Evolutionary conservation across 2,888 invertebrate species (phyloP), one percentile per base, ranked within the genome.

Genomic region (Didymodactylos carnosus): DNA sequence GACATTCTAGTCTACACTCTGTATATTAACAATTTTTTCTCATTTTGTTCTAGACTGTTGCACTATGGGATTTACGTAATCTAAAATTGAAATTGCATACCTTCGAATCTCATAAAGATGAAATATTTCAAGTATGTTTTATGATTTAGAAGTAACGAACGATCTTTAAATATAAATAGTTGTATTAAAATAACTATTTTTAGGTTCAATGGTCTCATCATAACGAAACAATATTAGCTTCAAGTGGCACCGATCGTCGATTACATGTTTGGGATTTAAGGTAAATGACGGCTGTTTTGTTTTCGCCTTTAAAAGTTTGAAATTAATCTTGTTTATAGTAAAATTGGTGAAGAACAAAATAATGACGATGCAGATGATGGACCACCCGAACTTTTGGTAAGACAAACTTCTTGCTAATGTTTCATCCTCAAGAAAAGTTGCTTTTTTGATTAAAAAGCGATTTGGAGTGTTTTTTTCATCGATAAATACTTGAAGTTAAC

Each of bases 161-260:
- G n/a, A n/a, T n/a, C n/a, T n/a, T n/a, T n/a, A n/a, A n/a, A n/a
- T n/a, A n/a, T n/a, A n/a, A n/a, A n/a, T n/a, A n/a, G n/a, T n/a
- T n/a, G n/a, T n/a, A n/a, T n/a, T n/a, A n/a, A n/a, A n/a, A n/a
- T n/a, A n/a, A n/a, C n/a, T n/a, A n/a, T n/a, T n/a, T n/a, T n/a
- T n/a, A n/a, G n/a, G n/a, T 97, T 75, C 97, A 98, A 84, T 98
- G 98, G 98, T 97, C 97, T 29, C 98, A 98, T 53, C 97, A 99
- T 86, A 98, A 98, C 81, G 98, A 98, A 84, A 98, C 98, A 0
- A 98, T 99, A 81, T 87, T 98, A 75, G 98, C 98, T 5, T 95
- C 94, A 75, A 94, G 94, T 79, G 98, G 98, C 71, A 99, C 97
- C 0, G 98, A 98, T 83, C 88, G 97, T 73, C 87, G 97, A 77